Base-by-base conservation (phyloP, 92 coral and sea anemone genomes). In the Umimayanthus kanabou region DNA sequence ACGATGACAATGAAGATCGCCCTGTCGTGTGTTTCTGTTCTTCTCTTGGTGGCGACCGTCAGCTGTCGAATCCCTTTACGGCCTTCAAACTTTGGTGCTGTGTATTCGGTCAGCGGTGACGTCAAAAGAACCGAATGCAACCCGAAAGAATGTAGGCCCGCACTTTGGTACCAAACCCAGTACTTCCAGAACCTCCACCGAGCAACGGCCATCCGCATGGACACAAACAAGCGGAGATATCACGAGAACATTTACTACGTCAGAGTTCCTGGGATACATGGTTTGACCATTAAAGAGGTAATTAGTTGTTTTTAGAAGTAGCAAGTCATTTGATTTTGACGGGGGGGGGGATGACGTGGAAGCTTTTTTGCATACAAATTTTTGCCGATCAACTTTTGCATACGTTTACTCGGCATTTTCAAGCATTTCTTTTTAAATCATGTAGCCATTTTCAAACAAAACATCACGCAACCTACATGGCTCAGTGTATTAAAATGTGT, bases 171-270 rank as follows among this genome's bases (percentile, higher is more conserved):
- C 61, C 61, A 65, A 23, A 81, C 76, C 26, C 85, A 81, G 40
- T 66, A 81, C 28, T 81, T 10, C 69, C 85, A 81, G 57, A 81
- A 81, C 76, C 76, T 64, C 22, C 6, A 81, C 57, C n/a, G 28
- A 39, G 39, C 30, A 42, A 15, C 49, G 50, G 11, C 50, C 18
- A 81, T 40, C 9, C 85, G 85, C 5, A 66, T 22, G 4, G 69
- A 81, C 57, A 65, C 37, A 67, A 81, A 65, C 76, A 0, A 39
- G 13, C 64, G 39, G 23, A 66, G 40, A 0, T 28, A 33, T 37
- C 30, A 81, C 37, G 85, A 81, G 30, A 81, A 81, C 8, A 37
- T 33, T 66, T 66, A 30, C 39, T 81, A 81, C 80, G 69, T 61
- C 69, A 61, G 69, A 61, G 0, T 61, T 61, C n/a, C 69, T 61